These are phyloP conservation scores for Aphidoletes aphidimyza DNA, from an alignment of 2,888 invertebrate genomes.

Conservation along the genomic window DNA sequence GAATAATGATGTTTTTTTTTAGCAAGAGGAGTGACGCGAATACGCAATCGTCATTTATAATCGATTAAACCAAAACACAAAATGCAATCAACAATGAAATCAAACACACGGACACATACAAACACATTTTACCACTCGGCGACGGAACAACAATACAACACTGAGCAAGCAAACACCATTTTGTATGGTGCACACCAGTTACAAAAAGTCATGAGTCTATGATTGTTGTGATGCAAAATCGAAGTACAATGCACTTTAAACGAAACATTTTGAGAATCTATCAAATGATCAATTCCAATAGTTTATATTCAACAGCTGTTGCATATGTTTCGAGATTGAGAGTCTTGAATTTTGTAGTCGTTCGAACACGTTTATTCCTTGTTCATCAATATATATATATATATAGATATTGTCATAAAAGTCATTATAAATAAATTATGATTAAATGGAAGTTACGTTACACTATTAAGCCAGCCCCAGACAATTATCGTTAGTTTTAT, in stretches of 20 bases:
- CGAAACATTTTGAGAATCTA: too few relatives aligned
- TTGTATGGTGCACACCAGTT: too few relatives aligned
- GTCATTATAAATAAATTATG: conserved; percentile 53
- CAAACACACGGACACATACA: too few relatives aligned
- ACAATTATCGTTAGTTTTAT: conserved; percentile 50
- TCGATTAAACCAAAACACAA: conserved; percentile 50
- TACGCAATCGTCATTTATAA: conserved; percentile 53
- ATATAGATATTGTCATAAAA: conserved; percentile 29
- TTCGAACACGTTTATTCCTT: not conserved
- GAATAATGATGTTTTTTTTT: conserved; percentile 29
- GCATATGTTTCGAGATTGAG: too few relatives aligned
- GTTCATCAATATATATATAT: not conserved
- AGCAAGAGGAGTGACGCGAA: conserved; percentile 19
- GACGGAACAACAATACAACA: conserved; percentile 1
- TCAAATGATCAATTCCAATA: too few relatives aligned
- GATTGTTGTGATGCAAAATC: too few relatives aligned
- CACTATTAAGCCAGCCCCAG: not conserved
- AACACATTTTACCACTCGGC: not conserved
- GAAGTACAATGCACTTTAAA: not conserved
- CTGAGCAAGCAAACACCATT: not conserved
- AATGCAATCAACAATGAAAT: conserved; percentile 54
- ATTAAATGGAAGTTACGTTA: conserved; percentile 53
- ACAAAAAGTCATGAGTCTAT: too few relatives aligned
- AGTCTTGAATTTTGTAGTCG: not conserved
- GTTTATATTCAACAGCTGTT: too few relatives aligned